Base-by-base conservation (phyloP, 2,888 invertebrate genomes). In the Megalurothrips usitatus region DNA sequence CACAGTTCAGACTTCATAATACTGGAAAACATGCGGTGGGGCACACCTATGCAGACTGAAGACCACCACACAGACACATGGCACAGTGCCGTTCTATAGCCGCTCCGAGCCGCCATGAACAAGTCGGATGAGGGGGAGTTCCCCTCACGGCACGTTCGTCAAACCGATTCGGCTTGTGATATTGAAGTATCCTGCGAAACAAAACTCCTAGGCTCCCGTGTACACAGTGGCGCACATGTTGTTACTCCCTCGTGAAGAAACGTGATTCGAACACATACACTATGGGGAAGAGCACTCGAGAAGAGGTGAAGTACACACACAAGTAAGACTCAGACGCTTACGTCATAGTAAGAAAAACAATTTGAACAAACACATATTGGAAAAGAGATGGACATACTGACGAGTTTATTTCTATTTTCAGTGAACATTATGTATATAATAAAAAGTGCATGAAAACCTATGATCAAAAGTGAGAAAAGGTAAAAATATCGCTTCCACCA, bases 401-500 rank as follows among this genome's bases (percentile, higher is more conserved):
- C n/a, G 49, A 58, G 58, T 58, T 58, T 14, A n/a, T 58, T 78
- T 34, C 28, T 79, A 34, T 78, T 17, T 34, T 78, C 23, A 78
- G 23, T 78, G 43, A 78, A 34, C 6, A 43, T 43, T 43, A 43
- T 43, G 34, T 43, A 43, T 43, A 58, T 58, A 58, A 14, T 17
- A 58, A 19, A 79, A 49, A 49, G 49, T 48, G 79, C 47, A 79
- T 48, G 79, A 79, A 48, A 79, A 28, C 58, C 58, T 79, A 58
- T 79, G 26, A 79, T 58, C 19, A 49, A 23, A 79, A 19, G 58
- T 79, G 34, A 79, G 28, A 79, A 23, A 49, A 79, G 58, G 58
- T 14, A 49, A 79, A 79, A 79, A 48, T 48, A 79, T 58, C n/a
- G 34, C 49, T 79, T 49, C 49, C 49, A 43, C 34, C 34, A 49